Base-by-base conservation (phyloP, 1,140 invertebrate species). In the Galleria mellonella region DNA sequence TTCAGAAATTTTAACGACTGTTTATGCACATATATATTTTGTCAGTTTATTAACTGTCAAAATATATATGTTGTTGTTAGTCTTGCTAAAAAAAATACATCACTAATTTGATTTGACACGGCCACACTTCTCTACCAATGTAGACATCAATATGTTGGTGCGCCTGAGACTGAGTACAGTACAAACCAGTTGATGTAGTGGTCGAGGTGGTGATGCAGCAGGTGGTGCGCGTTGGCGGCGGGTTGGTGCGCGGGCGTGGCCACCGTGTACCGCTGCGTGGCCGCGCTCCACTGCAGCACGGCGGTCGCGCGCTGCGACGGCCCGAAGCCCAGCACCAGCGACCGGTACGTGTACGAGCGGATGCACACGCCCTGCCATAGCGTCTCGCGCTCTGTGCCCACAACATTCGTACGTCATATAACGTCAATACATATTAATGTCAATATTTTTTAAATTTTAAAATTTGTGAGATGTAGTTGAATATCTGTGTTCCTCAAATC, bases 331-430 rank as follows among this genome's bases (percentile, higher is more conserved):
- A 87, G 44, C 51, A 87, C 85, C 45, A 87, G 67, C 43, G 78
- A 77, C 0, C 83, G 79, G 60, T 87, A 87, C 50, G 83, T 83
- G 62, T 87, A 87, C 36, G 85, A 87, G 0, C 84, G 69, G 31
- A 87, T 72, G 45, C 75, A 84, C 50, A 87, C 66, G 49, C 83
- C 82, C 32, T 75, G 62, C 72, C 83, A 84, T 9, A 83, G 52
- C 11, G 56, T 56, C 45, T 86, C 83, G 35, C 85, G 74, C 36
- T 87, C 85, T 87, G 51, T 9, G 6, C 2, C 2, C 6, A 23
- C 17, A 23, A n/a, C n/a, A n/a, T n/a, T n/a, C n/a, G n/a, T n/a
- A n/a, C n/a, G n/a, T n/a, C n/a, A n/a, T n/a, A 47, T 2, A 11
- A 32, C 4, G 1, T 29, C 28, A 29, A 29, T 5, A 29, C 28